These are phyloP conservation scores for Diabrotica virgifera DNA, from an alignment of 1,140 invertebrate genomes.

Conservation along the genomic window DNA sequence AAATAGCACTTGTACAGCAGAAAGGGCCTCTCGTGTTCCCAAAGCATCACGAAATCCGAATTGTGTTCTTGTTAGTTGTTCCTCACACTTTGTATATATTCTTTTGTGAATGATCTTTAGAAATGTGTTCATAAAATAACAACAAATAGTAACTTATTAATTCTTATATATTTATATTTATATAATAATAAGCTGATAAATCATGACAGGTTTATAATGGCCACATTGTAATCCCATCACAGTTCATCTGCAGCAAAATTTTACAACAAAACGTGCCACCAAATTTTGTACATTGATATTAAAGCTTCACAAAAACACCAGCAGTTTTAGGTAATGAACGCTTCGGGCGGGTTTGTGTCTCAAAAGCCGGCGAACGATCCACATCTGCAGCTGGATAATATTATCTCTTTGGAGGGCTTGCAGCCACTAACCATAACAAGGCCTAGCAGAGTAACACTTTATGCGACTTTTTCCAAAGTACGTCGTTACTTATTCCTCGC, in stretches of 20 bases:
- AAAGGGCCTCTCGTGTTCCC: too few relatives aligned
- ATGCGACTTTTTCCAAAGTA: not conserved
- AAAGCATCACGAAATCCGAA: too few relatives aligned
- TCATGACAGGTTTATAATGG: not conserved
- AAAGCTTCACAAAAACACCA: slow-evolving; percentile 18
- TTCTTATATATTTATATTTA: slow-evolving; percentile 11
- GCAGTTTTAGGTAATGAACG: not conserved
- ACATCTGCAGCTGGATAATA: not conserved
- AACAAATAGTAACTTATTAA: not conserved
- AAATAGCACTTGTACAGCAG: too few relatives aligned
- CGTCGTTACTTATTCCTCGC: slow-evolving; percentile 7
- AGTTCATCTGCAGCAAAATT: slow-evolving; percentile 7
- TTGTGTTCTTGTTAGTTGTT: too few relatives aligned
- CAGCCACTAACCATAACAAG: not conserved
- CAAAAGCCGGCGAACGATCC: not conserved
- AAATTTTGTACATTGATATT: slow-evolving; percentile 16
- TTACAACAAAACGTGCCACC: slow-evolving; percentile 14
- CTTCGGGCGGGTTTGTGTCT: not conserved
- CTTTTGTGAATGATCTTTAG: too few relatives aligned
- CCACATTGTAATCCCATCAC: not conserved
- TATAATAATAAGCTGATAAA: slow-evolving; percentile 6
- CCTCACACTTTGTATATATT: too few relatives aligned
- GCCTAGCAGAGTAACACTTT: not conserved
- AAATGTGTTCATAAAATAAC: too few relatives aligned
- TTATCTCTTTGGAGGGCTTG: not conserved